Conservation (phyloP, 2,113 vertebrate genomes). For the Clarias batrachus region DNA sequence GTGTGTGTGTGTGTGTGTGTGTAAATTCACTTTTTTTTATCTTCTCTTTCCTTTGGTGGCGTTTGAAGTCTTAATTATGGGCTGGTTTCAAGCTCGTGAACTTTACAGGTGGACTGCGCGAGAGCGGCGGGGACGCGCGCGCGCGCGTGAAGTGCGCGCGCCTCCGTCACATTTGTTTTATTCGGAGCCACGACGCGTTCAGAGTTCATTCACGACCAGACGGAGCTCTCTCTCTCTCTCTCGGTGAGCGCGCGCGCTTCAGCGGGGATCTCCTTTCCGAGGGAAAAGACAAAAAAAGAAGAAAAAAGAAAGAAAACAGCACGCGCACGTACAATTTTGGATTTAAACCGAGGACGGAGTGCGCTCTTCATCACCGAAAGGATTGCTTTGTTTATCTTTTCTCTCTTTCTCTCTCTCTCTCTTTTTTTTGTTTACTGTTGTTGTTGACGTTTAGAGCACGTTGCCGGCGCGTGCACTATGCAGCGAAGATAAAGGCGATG, state of each 20-base stretch:
- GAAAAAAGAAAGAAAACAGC: not conserved
- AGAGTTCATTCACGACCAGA: slow-evolving; percentile 39
- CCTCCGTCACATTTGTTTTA: slow-evolving; percentile 23
- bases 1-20: no score
- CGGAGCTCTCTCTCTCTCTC: not conserved
- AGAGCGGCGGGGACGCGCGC: not conserved
- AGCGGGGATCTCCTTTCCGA: not conserved
- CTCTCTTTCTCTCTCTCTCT: not conserved
- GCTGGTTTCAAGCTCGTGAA: not conserved
- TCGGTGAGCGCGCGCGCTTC: slow-evolving; percentile 25
- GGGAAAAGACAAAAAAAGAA: not conserved
- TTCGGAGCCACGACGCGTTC: slow-evolving; percentile 27
- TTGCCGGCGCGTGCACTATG: slow-evolving; percentile 6
- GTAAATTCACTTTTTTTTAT: no score
- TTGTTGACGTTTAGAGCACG: not conserved
- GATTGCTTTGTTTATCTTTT: not conserved
- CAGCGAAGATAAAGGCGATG: not conserved
- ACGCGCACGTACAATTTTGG: not conserved
- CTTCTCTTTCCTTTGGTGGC: not conserved
- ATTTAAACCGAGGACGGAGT: not conserved
- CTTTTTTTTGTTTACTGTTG: not conserved
- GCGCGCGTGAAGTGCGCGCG: not conserved
- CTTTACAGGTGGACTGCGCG: slow-evolving; percentile 11
- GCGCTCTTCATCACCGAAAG: not conserved
- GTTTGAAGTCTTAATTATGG: not conserved